Conservation (phyloP, 2,888 invertebrate genomes). For the Diachrysia chrysitis region DNA sequence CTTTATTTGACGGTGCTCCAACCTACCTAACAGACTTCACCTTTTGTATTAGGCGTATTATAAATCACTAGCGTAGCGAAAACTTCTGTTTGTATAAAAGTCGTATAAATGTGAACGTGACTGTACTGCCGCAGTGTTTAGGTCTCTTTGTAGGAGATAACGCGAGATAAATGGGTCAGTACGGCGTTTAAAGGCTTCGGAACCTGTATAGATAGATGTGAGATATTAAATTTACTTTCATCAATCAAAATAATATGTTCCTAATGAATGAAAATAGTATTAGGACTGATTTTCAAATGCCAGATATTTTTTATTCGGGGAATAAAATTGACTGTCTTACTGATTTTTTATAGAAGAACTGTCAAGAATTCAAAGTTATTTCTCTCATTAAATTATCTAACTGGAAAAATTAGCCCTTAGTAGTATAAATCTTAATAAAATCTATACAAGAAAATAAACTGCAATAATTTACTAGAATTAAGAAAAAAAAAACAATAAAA, state of each 20-base stretch:
- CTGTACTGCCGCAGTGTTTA: conserved; percentile 30
- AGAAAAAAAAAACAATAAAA: neutral
- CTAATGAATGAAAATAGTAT: too few species aligned
- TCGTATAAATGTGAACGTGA: conserved; percentile 28
- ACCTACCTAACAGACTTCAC: conserved; percentile 49
- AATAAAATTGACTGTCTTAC: too few species aligned
- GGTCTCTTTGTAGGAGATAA: conserved; percentile 45
- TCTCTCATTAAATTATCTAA: too few species aligned
- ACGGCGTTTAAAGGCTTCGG: conserved; percentile 26
- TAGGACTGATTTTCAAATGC: too few species aligned
- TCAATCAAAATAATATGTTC: too few species aligned
- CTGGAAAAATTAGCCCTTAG: too few species aligned
- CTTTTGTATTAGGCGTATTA: conserved; percentile 52
- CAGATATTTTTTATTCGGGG: too few species aligned
- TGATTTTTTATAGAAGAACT: too few species aligned
- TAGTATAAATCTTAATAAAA: too few species aligned
- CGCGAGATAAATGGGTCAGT: conserved; percentile 44
- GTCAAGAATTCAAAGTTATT: too few species aligned
- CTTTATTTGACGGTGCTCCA: conserved; percentile 79
- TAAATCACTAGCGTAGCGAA: conserved; percentile 29
- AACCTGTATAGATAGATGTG: neutral
- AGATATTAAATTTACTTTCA: neutral
- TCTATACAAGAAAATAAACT: too few species aligned
- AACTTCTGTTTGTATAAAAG: conserved; percentile 7
- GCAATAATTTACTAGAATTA: too few species aligned